Percentiles rank a stretch among this genome's conserved stretches.
Evolutionary conservation across 2,797 vertebrate genomes (phyloP).

Genomic region (Sylvilagus floridanus): DNA sequence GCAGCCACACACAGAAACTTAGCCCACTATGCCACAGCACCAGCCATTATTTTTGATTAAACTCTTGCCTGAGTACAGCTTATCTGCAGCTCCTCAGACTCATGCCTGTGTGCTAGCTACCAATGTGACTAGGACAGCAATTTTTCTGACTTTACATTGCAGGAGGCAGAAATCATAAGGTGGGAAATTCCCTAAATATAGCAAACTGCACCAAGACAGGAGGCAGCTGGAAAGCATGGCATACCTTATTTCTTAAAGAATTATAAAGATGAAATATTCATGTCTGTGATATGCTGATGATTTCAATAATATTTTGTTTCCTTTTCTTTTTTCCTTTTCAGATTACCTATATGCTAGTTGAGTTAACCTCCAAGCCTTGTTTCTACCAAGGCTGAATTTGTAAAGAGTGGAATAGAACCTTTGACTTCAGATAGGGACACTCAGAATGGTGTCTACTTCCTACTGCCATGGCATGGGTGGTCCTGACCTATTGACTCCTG

Average conservation of each 20-base stretch:
- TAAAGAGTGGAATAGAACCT: neutral
- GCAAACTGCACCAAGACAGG: constrained; percentile 23
- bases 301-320: neutral
- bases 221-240: neutral
- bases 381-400: neutral
- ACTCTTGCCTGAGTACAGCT: neutral
- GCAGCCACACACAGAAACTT: too few relatives aligned
- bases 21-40: too few relatives aligned
- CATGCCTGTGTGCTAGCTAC: neutral
- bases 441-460: neutral
- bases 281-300: constrained; percentile 2
- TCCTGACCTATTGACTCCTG: neutral
- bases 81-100: neutral
- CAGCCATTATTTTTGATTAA: neutral
- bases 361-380: neutral
- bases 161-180: neutral
- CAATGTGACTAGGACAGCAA: neutral
- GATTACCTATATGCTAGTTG: neutral
- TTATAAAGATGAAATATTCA: neutral
- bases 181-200: neutral
- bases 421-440: neutral
- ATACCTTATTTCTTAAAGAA: neutral
- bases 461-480: neutral
- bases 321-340: neutral
- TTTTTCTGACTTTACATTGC: constrained; percentile 20